These are phyloP conservation scores for Gymnothorax javanicus DNA, from an alignment of 2,797 vertebrate species.

Conservation along the genomic window DNA sequence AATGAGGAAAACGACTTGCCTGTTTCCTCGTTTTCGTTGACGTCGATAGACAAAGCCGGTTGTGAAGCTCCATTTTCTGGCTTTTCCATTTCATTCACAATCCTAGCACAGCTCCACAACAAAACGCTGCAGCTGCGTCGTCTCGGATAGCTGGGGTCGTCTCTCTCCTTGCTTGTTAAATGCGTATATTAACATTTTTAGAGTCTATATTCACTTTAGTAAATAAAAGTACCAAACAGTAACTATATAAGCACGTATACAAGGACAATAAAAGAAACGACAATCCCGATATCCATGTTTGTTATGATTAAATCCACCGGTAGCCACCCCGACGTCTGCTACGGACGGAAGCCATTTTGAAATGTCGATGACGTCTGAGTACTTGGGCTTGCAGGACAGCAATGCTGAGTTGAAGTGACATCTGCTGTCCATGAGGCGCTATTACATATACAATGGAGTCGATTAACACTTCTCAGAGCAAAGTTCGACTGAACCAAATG, in stretches of 20 bases:
- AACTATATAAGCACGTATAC: not conserved
- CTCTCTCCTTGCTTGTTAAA: conserved; percentile 24
- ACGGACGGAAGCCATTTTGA: conserved; percentile 39
- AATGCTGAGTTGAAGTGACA: conserved; percentile 45
- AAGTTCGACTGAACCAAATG: too few relatives aligned
- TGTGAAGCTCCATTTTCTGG: conserved; percentile 33
- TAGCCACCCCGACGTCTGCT: conserved; percentile 24
- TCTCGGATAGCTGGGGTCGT: conserved; percentile 24
- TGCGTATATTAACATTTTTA: conserved; percentile 29
- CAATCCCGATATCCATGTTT: conserved; percentile 12
- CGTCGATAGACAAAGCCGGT: conserved; percentile 52
- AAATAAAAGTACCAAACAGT: not conserved
- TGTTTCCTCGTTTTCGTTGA: conserved; percentile 66
- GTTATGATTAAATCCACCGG: conserved; percentile 35
- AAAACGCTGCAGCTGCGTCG: conserved; percentile 33
- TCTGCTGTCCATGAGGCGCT: conserved; percentile 26
- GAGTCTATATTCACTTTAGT: conserved; percentile 8
- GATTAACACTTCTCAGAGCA: not conserved
- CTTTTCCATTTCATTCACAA: conserved; percentile 42
- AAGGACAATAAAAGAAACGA: not conserved
- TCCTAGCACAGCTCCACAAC: conserved; percentile 28
- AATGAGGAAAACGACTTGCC: conserved; percentile 11
- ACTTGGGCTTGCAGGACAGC: conserved; percentile 21
- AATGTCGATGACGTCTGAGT: conserved; percentile 35
- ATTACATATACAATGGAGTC: conserved; percentile 44